phyloP scores from a whole-genome alignment of 2,888 invertebrate species.

The Zelleria hepariella region DNA sequence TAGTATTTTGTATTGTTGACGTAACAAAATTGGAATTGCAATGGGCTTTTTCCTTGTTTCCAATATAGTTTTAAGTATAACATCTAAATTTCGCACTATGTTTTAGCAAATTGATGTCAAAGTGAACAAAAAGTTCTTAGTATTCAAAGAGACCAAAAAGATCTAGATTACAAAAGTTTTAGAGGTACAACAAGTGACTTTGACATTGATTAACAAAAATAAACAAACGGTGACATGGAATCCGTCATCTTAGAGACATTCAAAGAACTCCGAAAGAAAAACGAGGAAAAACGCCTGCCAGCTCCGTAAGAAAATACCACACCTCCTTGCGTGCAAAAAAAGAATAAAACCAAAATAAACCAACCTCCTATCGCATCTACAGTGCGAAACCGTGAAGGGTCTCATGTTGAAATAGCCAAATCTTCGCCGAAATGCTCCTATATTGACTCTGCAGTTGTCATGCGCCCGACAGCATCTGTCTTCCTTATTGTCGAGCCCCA shows the following conservation, averaged over 20 bases:
- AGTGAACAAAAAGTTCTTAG: no score
- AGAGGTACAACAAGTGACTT: no score
- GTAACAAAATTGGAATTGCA: no score
- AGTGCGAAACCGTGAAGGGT: conserved; percentile 82
- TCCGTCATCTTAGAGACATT: neutral
- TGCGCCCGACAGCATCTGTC: conserved; percentile 83
- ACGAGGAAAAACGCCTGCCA: neutral
- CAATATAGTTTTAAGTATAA: no score
- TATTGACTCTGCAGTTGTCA: conserved; percentile 77
- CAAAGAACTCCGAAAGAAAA: neutral
- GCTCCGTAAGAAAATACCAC: neutral
- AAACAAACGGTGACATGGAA: no score
- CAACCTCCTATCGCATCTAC: conserved; percentile 84
- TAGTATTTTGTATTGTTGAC: no score
- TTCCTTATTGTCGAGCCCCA: conserved; percentile 65
- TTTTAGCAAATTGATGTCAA: no score
- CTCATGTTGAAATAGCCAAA: conserved; percentile 78
- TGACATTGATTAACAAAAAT: no score
- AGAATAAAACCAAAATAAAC: conserved; percentile 35
- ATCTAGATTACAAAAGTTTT: no score
- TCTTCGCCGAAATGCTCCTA: conserved; percentile 74
- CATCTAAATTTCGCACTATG: no score
- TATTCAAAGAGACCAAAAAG: no score
- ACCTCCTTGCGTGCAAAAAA: conserved; percentile 3
- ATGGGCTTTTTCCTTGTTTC: no score